Conservation (phyloP, 2,113 vertebrate genomes). For the Sinosuthora webbiana region DNA sequence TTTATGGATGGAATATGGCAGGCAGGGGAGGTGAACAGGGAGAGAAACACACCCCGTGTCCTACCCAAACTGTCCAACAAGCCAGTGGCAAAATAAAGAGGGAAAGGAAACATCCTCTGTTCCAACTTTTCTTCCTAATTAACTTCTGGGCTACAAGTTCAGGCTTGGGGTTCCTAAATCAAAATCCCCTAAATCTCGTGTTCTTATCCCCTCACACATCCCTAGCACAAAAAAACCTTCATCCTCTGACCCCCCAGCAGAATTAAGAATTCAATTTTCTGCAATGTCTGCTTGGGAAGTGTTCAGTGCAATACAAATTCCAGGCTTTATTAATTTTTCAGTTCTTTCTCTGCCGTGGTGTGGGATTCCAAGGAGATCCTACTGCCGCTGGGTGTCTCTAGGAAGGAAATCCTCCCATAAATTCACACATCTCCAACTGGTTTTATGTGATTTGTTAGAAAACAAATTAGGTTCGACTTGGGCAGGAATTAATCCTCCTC, state of each 20-base stretch:
- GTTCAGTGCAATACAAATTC: not conserved
- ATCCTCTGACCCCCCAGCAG: not conserved
- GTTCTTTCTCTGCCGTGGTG: not conserved
- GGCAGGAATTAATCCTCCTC: not conserved
- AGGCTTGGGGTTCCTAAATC: not conserved
- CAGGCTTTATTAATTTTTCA: not conserved
- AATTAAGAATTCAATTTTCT: not conserved
- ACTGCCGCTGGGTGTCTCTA: not conserved
- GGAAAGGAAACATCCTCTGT: not conserved
- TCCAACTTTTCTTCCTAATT: not conserved
- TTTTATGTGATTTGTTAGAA: not conserved
- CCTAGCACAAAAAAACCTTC: not conserved
- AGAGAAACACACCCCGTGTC: not conserved
- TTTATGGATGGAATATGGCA: not conserved
- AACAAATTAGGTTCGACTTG: not conserved
- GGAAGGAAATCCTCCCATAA: not conserved
- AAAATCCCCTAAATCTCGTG: not conserved
- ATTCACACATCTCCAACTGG: not conserved
- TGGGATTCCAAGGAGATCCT: not conserved
- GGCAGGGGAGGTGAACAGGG: not conserved
- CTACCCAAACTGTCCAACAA: not conserved
- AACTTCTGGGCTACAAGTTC: not conserved
- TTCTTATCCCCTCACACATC: not conserved
- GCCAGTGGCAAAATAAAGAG: not conserved
- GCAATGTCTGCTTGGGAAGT: not conserved